Conservation (phyloP, 1,140 invertebrate species). For the Aphelinus certus region DNA sequence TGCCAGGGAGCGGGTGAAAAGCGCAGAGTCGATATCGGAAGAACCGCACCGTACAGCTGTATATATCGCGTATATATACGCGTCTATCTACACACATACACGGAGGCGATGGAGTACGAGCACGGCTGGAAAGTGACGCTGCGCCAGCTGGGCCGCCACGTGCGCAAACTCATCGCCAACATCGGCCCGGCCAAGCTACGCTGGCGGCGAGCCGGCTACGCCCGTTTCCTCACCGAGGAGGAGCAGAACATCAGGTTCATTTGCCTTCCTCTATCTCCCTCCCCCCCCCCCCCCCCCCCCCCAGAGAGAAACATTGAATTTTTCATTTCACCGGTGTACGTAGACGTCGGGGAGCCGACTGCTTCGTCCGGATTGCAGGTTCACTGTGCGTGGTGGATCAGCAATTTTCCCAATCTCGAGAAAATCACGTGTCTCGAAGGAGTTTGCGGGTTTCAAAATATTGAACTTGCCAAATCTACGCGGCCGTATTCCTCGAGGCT, state of each 20-base stretch:
- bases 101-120: constrained; percentile 59
- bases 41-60: constrained; percentile 40
- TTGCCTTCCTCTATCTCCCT: neutral
- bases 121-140: constrained; percentile 58
- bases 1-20: constrained; percentile 33
- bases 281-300: too few species aligned
- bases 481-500: too few species aligned
- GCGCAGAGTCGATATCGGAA: constrained; percentile 30
- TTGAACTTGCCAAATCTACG: too few species aligned
- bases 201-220: constrained; percentile 60
- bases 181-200: constrained; percentile 49
- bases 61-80: constrained; percentile 20
- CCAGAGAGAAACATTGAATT: too few species aligned
- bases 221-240: constrained; percentile 67
- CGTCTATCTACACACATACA: constrained; percentile 11
- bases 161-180: constrained; percentile 48
- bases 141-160: constrained; percentile 49
- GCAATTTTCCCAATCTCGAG: too few species aligned
- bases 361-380: too few species aligned
- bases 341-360: too few species aligned
- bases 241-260: constrained; percentile 63
- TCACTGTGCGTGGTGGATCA: too few species aligned
- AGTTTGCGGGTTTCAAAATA: too few species aligned
- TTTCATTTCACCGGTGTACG: too few species aligned
- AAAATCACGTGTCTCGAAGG: too few species aligned